These are phyloP conservation scores for Cantharis rufa DNA, from an alignment of 2,888 invertebrate species.

Conservation along the genomic window DNA sequence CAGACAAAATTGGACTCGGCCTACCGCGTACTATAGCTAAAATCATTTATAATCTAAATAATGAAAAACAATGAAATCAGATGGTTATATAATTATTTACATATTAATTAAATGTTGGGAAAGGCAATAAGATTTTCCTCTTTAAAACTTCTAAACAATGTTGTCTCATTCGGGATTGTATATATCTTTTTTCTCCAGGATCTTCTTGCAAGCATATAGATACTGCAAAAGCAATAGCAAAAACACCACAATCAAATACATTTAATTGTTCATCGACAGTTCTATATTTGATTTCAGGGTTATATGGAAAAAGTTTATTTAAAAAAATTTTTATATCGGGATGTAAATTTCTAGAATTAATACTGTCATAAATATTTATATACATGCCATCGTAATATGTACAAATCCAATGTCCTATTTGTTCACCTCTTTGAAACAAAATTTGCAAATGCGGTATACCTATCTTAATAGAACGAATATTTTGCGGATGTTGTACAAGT, in stretches of 20 bases:
- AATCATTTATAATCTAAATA: too few relatives aligned
- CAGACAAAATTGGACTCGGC: too few relatives aligned
- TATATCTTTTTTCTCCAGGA: background rate
- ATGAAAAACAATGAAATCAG: too few relatives aligned
- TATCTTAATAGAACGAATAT: too few relatives aligned
- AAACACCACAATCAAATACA: background rate
- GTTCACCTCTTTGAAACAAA: too few relatives aligned
- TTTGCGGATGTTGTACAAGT: too few relatives aligned
- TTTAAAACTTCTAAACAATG: background rate
- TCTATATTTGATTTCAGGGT: background rate
- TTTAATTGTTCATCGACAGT: background rate
- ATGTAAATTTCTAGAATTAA: background rate
- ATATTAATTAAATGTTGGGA: background rate
- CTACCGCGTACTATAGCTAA: too few relatives aligned
- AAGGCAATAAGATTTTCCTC: background rate
- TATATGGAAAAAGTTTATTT: background rate
- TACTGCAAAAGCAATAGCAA: background rate
- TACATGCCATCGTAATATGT: too few relatives aligned
- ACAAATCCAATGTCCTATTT: too few relatives aligned
- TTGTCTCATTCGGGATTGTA: background rate
- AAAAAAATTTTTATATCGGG: background rate
- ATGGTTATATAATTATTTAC: too few relatives aligned
- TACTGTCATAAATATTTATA: background rate
- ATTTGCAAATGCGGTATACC: too few relatives aligned
- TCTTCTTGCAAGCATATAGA: background rate